Evolutionary conservation across 2,797 vertebrate species (phyloP), one percentile per base, ranked within the genome.

Genomic region (Prunella strophiata): DNA sequence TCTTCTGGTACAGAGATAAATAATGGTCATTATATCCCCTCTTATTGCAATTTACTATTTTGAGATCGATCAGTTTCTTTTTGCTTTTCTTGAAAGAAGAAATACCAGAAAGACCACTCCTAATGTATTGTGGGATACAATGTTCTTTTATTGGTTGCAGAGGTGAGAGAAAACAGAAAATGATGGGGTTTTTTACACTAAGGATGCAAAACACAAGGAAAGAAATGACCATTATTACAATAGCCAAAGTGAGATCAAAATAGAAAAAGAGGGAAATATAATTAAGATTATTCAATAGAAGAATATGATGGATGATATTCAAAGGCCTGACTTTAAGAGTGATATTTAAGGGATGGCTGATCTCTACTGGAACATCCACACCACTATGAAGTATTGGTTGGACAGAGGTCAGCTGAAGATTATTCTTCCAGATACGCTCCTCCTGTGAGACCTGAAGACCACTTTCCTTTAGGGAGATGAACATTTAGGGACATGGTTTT

Each of bases 401-500:
- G n/a, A 29, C 5, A 45, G 51, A 51, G 25, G 11, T 11, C 11
- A 61, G 58, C 8, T 67, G n/a, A 57, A 74, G 26, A 61, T 45
- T 9, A 16, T 22, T 79, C 38, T 32, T 67, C 34, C 18, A 58
- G 6, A 78, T 13, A 6, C 21, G 14, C 16, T 82, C 50, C 40
- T 85, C n/a, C 32, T 47, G 51, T 2, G 4, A 61, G 36, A 18
- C 43, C 54, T 76, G 36, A 83, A 48, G 55, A 76, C 13, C 10
- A 30, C 26, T 65, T 79, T 68, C 13, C 30, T 78, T 71, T 12
- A 87, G 13, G 7, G 13, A 8, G 17, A 67, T 17, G 19, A 81
- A 55, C 8, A 63, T 71, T 63, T 36, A 55, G 14, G 29, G 20
- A 66, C 0, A 43, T 0, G 0, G 0, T 34, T 77, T 81, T 74